phyloP scores from a whole-genome alignment of 2,113 vertebrate genomes.

The Vulpes lagopus region DNA sequence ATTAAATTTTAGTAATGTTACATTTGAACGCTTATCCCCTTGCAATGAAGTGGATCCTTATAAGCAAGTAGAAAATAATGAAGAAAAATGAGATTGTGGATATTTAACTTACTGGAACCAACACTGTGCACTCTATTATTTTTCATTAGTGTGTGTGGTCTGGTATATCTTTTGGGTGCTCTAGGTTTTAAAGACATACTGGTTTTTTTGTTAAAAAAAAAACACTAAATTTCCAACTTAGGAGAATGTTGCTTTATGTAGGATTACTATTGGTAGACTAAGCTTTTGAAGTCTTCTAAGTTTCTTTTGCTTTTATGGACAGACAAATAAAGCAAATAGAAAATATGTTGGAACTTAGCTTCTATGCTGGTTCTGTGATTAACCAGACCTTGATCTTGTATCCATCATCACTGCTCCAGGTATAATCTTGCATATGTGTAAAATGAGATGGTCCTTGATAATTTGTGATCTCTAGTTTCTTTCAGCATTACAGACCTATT shows the following conservation, averaged over 20 bases:
- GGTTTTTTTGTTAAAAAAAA: neutral
- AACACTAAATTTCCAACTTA: neutral
- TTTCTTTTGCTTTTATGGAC: neutral
- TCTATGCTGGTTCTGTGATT: neutral
- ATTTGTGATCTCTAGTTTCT: neutral
- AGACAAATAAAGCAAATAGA: neutral
- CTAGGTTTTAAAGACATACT: neutral
- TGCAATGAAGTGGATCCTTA: neutral
- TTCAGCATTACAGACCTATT: neutral
- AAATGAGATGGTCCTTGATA: neutral
- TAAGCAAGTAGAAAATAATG: neutral
- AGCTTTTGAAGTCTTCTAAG: neutral
- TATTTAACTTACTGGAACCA: neutral
- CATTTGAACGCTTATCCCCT: neutral
- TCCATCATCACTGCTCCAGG: neutral
- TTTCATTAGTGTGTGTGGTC: neutral
- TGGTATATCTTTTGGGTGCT: neutral
- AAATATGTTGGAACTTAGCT: neutral
- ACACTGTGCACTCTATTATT: neutral
- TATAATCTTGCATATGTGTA: neutral
- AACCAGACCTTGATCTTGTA: neutral
- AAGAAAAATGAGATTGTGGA: neutral
- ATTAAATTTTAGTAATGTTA: neutral
- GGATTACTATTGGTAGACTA: neutral
- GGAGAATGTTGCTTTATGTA: neutral